These are phyloP conservation scores for Athrips mouffetella DNA, from an alignment of 2,888 invertebrate species.

Conservation along the genomic window DNA sequence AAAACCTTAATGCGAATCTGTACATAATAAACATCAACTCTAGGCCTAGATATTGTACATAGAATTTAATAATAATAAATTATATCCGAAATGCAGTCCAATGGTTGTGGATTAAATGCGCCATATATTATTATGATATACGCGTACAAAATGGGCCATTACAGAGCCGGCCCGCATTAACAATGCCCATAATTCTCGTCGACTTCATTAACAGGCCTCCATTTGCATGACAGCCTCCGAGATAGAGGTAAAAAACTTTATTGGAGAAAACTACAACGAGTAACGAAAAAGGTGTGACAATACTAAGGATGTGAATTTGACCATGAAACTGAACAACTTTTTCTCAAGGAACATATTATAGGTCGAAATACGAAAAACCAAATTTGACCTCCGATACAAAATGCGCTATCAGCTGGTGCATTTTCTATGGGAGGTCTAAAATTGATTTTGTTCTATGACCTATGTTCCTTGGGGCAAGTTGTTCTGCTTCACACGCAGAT, in stretches of 20 bases:
- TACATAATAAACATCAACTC: neutral
- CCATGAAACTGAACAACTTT: too few relatives aligned
- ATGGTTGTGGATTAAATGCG: constrained; percentile 59
- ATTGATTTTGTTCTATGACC: too few relatives aligned
- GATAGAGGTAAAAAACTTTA: neutral
- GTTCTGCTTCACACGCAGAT: too few relatives aligned
- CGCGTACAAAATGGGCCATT: constrained; percentile 72
- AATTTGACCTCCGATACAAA: too few relatives aligned
- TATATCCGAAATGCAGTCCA: constrained; percentile 53
- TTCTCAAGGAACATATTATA: too few relatives aligned
- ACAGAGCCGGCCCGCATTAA: constrained; percentile 66
- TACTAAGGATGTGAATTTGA: too few relatives aligned
- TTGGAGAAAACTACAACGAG: neutral
- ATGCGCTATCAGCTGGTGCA: too few relatives aligned
- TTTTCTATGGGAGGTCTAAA: too few relatives aligned
- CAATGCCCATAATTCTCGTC: constrained; percentile 75
- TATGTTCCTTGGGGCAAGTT: too few relatives aligned
- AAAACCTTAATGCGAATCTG: too few relatives aligned
- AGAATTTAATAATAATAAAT: constrained; percentile 32
- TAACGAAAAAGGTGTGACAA: too few relatives aligned
- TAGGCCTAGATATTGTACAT: constrained; percentile 4
- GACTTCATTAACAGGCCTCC: constrained; percentile 77
- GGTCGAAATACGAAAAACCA: too few relatives aligned
- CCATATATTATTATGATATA: constrained; percentile 73
- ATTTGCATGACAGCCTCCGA: constrained; percentile 71